Evolutionary conservation across 2,113 vertebrate species (phyloP), one percentile per base, ranked within the genome.

Genomic region (Dicerorhinus sumatrensis): DNA sequence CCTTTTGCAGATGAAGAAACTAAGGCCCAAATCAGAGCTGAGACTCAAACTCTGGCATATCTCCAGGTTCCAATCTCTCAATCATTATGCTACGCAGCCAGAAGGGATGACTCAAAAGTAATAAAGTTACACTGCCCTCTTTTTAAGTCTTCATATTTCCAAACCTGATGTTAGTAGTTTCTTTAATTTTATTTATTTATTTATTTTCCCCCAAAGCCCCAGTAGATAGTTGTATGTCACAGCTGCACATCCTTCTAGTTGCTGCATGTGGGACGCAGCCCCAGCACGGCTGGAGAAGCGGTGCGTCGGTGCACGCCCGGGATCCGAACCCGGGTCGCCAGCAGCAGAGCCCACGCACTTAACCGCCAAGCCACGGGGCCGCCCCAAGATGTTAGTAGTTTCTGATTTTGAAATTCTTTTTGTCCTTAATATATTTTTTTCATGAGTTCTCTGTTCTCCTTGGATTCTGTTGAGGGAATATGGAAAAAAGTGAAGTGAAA

Each of bases 351-450:
- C n/a, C n/a, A n/a, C n/a, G n/a, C n/a, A n/a, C n/a, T n/a, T n/a
- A n/a, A n/a, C n/a, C n/a, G n/a, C n/a, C n/a, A n/a, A n/a, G n/a
- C n/a, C n/a, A n/a, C n/a, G n/a, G n/a, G n/a, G n/a, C n/a, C n/a
- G n/a, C n/a, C n/a, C n/a, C n/a, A n/a, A n/a, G 31, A 42, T 33
- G 23, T 56, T 88, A 3, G 33, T 77, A 67, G 39, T 65, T 39
- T 95, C 72, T 90, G 84, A 76, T 62, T 97, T 86, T 90, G 70
- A 80, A 72, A 77, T 86, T 81, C 23, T 91, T 91, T 87, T 92
- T 84, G 42, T 33, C 12, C 79, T 60, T 56, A 77, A 42, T 73
- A 54, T 76, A 63, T 25, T 81, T 77, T 62, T 69, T 29, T 6
- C 29, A 46, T 63, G n/a, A 91, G 23, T 87, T 87, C 1, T 81